Conservation (phyloP, 2,797 vertebrate genomes). For the Vipera ursinii region DNA sequence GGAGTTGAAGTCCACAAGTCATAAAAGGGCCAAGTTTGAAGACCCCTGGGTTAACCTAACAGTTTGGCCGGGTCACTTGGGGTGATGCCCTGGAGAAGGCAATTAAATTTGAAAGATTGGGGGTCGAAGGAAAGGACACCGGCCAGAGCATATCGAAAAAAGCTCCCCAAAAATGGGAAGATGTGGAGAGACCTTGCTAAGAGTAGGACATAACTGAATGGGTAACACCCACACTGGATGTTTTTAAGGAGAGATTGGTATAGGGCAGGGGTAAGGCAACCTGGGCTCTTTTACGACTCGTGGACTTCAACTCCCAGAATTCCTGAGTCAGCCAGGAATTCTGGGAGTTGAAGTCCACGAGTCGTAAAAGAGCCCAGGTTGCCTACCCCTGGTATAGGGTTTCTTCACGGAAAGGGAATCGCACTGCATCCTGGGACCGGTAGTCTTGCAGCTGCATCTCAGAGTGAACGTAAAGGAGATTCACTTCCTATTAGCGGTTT, state of each 20-base stretch:
- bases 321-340: no score
- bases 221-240: neutral
- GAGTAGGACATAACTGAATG: neutral
- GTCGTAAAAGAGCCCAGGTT: no score
- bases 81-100: neutral
- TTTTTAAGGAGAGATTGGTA: neutral
- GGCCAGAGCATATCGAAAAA: no score
- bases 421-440: neutral
- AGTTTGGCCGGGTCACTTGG: neutral
- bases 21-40: no score
- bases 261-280: neutral
- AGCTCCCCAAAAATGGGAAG: no score
- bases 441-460: neutral
- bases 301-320: no score
- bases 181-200: neutral
- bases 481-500: neutral
- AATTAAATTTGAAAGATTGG: neutral
- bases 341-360: no score
- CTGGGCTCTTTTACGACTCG: no score
- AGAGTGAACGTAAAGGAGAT: neutral
- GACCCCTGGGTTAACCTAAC: neutral
- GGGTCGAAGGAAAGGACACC: no score
- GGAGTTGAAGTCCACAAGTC: no score
- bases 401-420: neutral
- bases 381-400: no score